Evolutionary conservation across 2,888 invertebrate species (phyloP).

Genomic region (Idaea straminata): DNA sequence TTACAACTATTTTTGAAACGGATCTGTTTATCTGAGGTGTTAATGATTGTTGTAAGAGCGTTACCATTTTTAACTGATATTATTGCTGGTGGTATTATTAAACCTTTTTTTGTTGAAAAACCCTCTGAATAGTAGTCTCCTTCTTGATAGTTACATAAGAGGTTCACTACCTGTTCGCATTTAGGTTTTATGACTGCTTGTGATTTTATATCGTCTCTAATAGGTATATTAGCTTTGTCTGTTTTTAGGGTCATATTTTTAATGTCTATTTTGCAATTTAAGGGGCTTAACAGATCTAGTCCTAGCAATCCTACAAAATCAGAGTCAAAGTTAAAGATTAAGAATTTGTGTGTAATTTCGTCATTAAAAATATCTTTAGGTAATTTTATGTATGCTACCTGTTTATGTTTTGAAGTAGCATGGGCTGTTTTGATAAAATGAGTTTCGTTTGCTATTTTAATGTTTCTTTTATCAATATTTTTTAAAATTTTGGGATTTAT

Average conservation of each 20-base stretch:
- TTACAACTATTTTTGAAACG: conserved; percentile 16
- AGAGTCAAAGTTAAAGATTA: conserved; percentile 33
- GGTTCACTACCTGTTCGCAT: conserved; percentile 24
- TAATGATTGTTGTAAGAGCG: conserved; percentile 22
- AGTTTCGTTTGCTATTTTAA: conserved; percentile 33
- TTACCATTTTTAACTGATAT: conserved; percentile 25
- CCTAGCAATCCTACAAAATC: conserved; percentile 32
- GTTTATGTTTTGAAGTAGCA: conserved; percentile 37
- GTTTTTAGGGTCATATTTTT: conserved; percentile 28
- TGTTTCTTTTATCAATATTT: conserved; percentile 4
- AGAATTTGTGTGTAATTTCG: conserved; percentile 31
- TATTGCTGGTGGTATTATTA: conserved; percentile 22
- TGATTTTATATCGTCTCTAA: conserved; percentile 26
- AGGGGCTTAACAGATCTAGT: conserved; percentile 23
- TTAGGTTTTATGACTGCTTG: conserved; percentile 16
- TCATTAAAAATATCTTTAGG: conserved; percentile 24
- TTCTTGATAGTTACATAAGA: conserved; percentile 26
- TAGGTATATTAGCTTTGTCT: conserved; percentile 20
- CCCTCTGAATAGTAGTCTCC: conserved; percentile 19
- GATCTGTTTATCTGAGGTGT: conserved; percentile 17
- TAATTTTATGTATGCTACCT: conserved; percentile 23
- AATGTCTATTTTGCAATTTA: conserved; percentile 30
- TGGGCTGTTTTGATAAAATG: conserved; percentile 57
- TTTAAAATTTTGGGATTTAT: conserved; percentile 21
- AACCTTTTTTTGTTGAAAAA: conserved; percentile 18